Evolutionary conservation across 1,140 invertebrate genomes (phyloP), one percentile per base, ranked within the genome.

Genomic region (Leptoteleia sp.): DNA sequence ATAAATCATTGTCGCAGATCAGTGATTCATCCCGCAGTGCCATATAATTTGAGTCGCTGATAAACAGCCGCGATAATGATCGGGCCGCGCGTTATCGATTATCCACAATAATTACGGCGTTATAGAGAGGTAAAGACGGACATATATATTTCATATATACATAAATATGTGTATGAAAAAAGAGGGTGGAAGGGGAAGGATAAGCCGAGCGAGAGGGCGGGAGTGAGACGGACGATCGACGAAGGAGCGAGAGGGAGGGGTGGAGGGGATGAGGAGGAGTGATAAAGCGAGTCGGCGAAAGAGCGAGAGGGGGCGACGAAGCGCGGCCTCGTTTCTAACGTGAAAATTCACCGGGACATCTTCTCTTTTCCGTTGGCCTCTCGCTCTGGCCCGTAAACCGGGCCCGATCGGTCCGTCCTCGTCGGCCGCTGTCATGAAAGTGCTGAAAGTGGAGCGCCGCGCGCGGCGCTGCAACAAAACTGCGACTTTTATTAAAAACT

Each of bases 401-500:
- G 17, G 29, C 29, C 61, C n/a, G 27, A 67, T 67, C 35, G 13
- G 7, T 31, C 7, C 22, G 43, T 57, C 64, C 43, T 47, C 48
- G 45, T 57, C 35, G 0, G 19, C 0, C 42, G 25, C 62, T 80
- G 81, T 83, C 79, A 84, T 79, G 83, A 85, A 85, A 85, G 82
- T 85, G 82, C 80, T 72, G 79, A 80, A 82, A 85, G 83, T 84
- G 57, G 82, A 84, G 83, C 82, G 72, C 31, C 81, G 67, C 67
- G 73, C 55, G 45, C 76, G 59, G 64, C 65, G 47, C 52, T 73
- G 65, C 73, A 84, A 85, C 80, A 82, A 83, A 83, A 80, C 78
- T 78, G 73, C 72, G 47, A 82, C 81, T 82, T 83, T 84, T 83
- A 84, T 84, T 83, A 82, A 82, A 81, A 82, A 79, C 73, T 83